A percentile compares a stretch with the other conserved stretches of the same genome.
phyloP scores from a whole-genome alignment of 2,888 invertebrate genomes.

The Pristionchus arcanus region DNA sequence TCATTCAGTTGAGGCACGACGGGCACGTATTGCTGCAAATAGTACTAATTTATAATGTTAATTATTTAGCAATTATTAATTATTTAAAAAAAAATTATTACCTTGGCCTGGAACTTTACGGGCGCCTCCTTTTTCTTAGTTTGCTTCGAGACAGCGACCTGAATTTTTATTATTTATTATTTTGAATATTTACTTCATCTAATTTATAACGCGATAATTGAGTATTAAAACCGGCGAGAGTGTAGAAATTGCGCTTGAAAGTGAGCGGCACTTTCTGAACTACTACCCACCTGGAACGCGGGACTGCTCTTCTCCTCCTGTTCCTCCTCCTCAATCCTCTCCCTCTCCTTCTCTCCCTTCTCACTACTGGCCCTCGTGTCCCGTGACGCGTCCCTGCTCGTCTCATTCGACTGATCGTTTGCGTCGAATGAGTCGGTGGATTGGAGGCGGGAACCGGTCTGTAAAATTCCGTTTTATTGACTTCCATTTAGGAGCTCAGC shows the following conservation, averaged over 20 bases:
- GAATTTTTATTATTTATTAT: neutral
- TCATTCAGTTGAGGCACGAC: neutral
- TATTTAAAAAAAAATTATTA: neutral
- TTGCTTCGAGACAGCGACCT: neutral
- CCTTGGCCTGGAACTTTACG: conserved; percentile 5
- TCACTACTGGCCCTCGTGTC: neutral
- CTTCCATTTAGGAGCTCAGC: too few species aligned
- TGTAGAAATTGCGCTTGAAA: too few species aligned
- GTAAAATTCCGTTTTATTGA: too few species aligned
- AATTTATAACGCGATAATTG: too few species aligned
- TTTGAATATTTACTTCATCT: neutral
- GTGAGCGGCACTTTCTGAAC: too few species aligned
- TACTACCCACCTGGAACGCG: neutral
- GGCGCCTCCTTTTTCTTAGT: neutral
- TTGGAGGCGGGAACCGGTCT: conserved; percentile 2
- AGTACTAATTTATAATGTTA: neutral
- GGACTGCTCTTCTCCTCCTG: too few species aligned
- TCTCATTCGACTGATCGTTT: neutral
- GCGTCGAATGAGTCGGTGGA: neutral
- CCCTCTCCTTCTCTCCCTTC: neutral
- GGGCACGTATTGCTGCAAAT: neutral
- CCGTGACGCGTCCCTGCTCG: neutral
- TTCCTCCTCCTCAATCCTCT: neutral
- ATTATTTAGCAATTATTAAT: neutral
- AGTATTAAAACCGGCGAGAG: too few species aligned